These are phyloP conservation scores for Mayetiola destructor DNA, from an alignment of 2,888 invertebrate genomes.

Conservation along the genomic window DNA sequence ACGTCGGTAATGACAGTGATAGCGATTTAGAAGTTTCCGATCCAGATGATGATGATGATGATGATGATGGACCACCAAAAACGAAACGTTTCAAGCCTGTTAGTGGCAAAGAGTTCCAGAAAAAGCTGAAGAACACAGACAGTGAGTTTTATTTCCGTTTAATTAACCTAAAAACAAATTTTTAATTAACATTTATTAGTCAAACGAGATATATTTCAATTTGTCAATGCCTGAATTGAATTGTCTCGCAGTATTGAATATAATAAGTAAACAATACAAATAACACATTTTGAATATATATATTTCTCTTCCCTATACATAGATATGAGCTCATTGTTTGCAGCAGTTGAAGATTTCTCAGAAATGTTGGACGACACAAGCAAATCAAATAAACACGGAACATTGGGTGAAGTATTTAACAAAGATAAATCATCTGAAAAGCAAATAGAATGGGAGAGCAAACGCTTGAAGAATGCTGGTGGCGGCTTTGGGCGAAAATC, in stretches of 20 bases:
- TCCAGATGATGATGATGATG: conserved; percentile 21
- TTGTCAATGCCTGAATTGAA: neutral
- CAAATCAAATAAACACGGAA: conserved; percentile 46
- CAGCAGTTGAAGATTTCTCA: conserved; percentile 79
- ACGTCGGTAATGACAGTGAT: too few relatives aligned
- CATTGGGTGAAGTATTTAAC: conserved; percentile 54
- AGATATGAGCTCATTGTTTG: conserved; percentile 53
- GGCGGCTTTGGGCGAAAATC: neutral
- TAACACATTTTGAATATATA: neutral
- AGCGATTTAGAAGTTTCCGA: conserved; percentile 23
- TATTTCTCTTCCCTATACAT: neutral
- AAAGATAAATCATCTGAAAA: conserved; percentile 63
- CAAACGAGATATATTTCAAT: too few relatives aligned
- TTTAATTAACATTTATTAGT: neutral
- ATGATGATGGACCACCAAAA: conserved; percentile 32
- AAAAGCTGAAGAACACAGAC: conserved; percentile 29
- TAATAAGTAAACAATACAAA: neutral
- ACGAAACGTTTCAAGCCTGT: conserved; percentile 17
- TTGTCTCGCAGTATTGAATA: too few relatives aligned
- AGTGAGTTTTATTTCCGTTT: conserved; percentile 24
- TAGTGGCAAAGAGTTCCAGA: conserved; percentile 23
- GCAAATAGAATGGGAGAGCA: conserved; percentile 71
- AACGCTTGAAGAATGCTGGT: conserved; percentile 31
- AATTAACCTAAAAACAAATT: too few relatives aligned
- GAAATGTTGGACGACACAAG: conserved; percentile 74